These are phyloP conservation scores for Zaprionus inermis DNA, from an alignment of 1,140 invertebrate genomes.

Conservation along the genomic window DNA sequence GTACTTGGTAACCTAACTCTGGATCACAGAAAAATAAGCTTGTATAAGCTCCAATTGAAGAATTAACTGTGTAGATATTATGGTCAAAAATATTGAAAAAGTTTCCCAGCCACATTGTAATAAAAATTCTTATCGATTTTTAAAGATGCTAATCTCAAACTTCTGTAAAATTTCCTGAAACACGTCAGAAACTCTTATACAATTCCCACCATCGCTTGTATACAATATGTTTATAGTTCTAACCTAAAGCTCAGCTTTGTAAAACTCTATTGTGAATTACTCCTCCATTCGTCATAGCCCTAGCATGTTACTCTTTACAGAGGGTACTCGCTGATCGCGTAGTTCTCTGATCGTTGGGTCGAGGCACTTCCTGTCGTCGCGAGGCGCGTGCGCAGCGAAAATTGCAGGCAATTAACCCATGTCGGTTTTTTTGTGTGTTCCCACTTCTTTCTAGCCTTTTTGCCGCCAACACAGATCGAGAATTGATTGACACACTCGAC, in stretches of 20 bases:
- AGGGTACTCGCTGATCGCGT: constrained; percentile 8
- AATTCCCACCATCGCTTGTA: too few species aligned
- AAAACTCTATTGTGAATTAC: not conserved
- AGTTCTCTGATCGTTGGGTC: constrained; percentile 54
- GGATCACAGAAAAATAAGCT: too few species aligned
- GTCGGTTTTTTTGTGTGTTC: constrained; percentile 14
- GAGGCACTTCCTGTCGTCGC: constrained; percentile 57
- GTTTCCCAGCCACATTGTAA: too few species aligned
- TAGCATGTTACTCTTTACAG: not conserved
- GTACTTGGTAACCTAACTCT: not conserved
- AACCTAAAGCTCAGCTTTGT: too few species aligned
- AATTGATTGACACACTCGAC: constrained; percentile 65
- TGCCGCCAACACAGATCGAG: constrained; percentile 26
- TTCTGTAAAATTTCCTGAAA: too few species aligned
- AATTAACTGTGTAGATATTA: too few species aligned
- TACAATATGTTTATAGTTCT: too few species aligned
- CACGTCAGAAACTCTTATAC: too few species aligned
- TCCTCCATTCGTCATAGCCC: not conserved
- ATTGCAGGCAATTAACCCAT: constrained; percentile 68
- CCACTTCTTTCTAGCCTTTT: constrained; percentile 19
- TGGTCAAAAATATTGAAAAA: too few species aligned
- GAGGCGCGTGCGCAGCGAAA: constrained; percentile 64
- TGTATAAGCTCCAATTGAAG: too few species aligned
- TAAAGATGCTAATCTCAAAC: not conserved
- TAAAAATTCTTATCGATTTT: not conserved